phyloP scores from a whole-genome alignment of 1,140 invertebrate genomes.

The Drosophila elegans region DNA sequence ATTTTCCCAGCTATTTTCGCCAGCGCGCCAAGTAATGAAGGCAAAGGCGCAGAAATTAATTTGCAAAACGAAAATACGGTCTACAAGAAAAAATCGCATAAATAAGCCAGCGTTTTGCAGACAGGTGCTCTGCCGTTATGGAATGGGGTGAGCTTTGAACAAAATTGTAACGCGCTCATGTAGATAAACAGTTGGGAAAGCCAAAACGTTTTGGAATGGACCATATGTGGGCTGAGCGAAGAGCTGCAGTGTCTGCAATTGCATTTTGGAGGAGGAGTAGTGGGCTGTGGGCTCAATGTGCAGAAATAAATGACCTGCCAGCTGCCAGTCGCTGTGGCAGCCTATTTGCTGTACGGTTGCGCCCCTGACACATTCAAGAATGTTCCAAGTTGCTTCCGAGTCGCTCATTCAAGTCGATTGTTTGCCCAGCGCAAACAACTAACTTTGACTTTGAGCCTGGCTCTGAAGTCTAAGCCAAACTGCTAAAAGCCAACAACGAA shows the following conservation, averaged over 20 bases:
- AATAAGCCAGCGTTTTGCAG: constrained; percentile 29
- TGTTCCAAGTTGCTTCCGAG: constrained; percentile 50
- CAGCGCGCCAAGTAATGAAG: constrained; percentile 67
- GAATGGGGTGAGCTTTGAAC: constrained; percentile 35
- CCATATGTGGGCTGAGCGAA: constrained; percentile 69
- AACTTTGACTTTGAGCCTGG: constrained; percentile 40
- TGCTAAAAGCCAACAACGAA: constrained; percentile 17
- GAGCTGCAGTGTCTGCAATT: constrained; percentile 25
- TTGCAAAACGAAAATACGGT: constrained; percentile 57
- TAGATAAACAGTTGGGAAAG: constrained; percentile 79
- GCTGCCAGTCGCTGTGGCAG: constrained; percentile 26
- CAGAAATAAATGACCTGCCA: constrained; percentile 46
- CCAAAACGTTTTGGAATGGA: constrained; percentile 58
- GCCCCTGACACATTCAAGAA: constrained; percentile 60
- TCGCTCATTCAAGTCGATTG: constrained; percentile 48
- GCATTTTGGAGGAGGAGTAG: constrained; percentile 10
- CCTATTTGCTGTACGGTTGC: constrained; percentile 38
- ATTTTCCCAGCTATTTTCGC: constrained; percentile 67
- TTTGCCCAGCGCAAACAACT: constrained; percentile 61
- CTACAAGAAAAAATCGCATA: constrained; percentile 30
- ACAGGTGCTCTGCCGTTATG: constrained; percentile 52
- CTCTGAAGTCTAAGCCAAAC: constrained; percentile 14
- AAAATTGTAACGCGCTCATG: constrained; percentile 59
- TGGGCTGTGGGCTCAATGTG: constrained; percentile 23
- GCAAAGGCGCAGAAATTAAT: constrained; percentile 64